Evolutionary conservation across 2,113 vertebrate genomes (phyloP), one percentile per base, ranked within the genome.

Genomic region (Vulpes ferrilata): DNA sequence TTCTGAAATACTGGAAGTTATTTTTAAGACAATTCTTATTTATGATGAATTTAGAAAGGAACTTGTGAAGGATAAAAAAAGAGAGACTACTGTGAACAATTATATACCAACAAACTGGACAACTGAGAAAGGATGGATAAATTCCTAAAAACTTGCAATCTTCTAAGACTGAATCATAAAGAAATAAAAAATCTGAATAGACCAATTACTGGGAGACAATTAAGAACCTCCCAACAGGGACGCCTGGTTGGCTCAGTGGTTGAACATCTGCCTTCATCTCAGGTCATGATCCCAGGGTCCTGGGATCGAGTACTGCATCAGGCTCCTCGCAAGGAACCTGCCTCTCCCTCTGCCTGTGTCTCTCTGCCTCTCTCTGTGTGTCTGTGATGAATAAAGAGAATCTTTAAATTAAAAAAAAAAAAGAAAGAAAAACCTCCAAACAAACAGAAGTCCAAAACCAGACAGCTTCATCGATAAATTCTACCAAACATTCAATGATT

Each of bases 41-140:
- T 89, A 67, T 55, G 80, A 92, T 92, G 32, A 94, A 96, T 20
- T 96, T 88, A 84, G 13, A 65, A 22, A 74, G 25, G 78, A 90
- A 71, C 73, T 84, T 69, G 53, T 81, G 7, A 85, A 7, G 38
- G 55, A 1, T 88, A 76, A 95, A 86, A 67, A 67, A 67, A 67
- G 15, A 67, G 15, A 67, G 30, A 67, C 65, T 79, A 78, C 25
- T 53, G 4, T 35, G n/a, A 71, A 35, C 69, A 73, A 38, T 73
- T 35, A 73, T 38, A 73, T 43, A 5, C 11, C 48, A 79, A 53
- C 48, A 53, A 32, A 53, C 15, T 53, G 76, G 76, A 79, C 16
- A 32, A 53, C 27, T 17, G 8, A 79, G 27, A 53, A 79, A 32
- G 27, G 32, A 79, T 53, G 76, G 27, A 79, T 79, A 30, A 79